These are phyloP conservation scores for Pararge aegeria DNA, from an alignment of 1,140 invertebrate genomes.

Conservation along the genomic window DNA sequence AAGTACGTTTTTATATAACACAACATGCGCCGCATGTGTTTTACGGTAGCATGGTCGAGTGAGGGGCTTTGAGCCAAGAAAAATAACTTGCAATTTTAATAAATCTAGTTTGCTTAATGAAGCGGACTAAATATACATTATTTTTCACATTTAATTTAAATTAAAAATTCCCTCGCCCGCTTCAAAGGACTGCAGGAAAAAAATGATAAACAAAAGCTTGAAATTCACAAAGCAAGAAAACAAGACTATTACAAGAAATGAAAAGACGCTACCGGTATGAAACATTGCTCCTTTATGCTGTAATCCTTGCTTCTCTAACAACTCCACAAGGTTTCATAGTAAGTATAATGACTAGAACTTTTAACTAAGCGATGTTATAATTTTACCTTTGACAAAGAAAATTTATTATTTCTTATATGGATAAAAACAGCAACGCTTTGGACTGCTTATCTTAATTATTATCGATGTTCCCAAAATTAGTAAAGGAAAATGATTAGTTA, in stretches of 20 bases:
- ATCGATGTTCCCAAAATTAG: too few relatives aligned
- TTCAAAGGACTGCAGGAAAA: neutral
- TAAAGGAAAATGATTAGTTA: too few relatives aligned
- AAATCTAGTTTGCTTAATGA: neutral
- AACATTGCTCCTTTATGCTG: neutral
- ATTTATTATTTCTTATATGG: too few relatives aligned
- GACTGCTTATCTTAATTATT: too few relatives aligned
- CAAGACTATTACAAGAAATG: neutral
- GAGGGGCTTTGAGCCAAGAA: too few relatives aligned
- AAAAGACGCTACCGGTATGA: neutral
- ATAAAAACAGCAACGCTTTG: too few relatives aligned
- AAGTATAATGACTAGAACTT: neutral
- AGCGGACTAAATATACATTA: neutral
- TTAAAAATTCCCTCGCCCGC: neutral
- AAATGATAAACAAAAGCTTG: neutral
- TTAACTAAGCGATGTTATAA: neutral
- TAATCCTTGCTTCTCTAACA: neutral
- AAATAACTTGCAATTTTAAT: too few relatives aligned
- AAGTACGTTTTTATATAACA: too few relatives aligned
- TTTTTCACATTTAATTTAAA: neutral
- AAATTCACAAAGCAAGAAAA: neutral
- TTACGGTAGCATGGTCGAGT: too few relatives aligned
- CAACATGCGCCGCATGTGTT: too few relatives aligned
- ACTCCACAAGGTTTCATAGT: neutral
- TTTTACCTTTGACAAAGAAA: too few relatives aligned